Conservation (phyloP, 1,140 invertebrate genomes). For the Rhynchophorus ferrugineus region DNA sequence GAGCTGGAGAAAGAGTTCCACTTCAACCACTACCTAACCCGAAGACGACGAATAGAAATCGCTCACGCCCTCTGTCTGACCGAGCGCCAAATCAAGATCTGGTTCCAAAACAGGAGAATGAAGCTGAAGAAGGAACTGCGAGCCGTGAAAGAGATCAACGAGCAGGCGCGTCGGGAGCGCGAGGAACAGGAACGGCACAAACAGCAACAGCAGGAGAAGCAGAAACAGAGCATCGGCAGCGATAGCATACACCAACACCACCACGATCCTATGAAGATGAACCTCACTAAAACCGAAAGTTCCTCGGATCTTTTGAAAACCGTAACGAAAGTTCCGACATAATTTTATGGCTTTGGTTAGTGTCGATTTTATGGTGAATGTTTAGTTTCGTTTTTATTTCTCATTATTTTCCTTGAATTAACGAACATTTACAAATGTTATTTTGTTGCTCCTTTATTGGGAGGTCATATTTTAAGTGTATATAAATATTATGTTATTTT, state of each 20-base stretch:
- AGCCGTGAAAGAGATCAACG: conserved; percentile 91
- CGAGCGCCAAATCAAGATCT: conserved; percentile 95
- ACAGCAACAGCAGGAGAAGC: conserved; percentile 80
- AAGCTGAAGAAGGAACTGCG: conserved; percentile 94
- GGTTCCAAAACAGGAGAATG: conserved; percentile 97
- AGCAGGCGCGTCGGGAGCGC: conserved; percentile 80
- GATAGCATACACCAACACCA: conserved; percentile 52
- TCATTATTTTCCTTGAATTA: background rate
- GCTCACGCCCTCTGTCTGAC: conserved; percentile 93
- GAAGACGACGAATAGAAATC: conserved; percentile 92
- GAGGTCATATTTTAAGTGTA: conserved; percentile 13
- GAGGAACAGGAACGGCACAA: conserved; percentile 88
- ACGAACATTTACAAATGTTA: background rate
- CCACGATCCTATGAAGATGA: conserved; percentile 48
- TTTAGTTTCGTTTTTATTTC: conserved; percentile 5
- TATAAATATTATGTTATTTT: conserved; percentile 17
- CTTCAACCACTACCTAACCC: conserved; percentile 95
- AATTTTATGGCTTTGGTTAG: conserved; percentile 32
- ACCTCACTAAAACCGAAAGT: conserved; percentile 36
- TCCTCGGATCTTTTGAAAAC: conserved; percentile 39
- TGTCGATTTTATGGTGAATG: background rate
- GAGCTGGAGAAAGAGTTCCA: conserved; percentile 98
- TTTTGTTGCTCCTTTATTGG: conserved; percentile 19
- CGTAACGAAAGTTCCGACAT: conserved; percentile 44
- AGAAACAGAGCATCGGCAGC: conserved; percentile 48